These are phyloP conservation scores for Linepithema humile DNA, from an alignment of 1,140 invertebrate genomes.

Conservation along the genomic window DNA sequence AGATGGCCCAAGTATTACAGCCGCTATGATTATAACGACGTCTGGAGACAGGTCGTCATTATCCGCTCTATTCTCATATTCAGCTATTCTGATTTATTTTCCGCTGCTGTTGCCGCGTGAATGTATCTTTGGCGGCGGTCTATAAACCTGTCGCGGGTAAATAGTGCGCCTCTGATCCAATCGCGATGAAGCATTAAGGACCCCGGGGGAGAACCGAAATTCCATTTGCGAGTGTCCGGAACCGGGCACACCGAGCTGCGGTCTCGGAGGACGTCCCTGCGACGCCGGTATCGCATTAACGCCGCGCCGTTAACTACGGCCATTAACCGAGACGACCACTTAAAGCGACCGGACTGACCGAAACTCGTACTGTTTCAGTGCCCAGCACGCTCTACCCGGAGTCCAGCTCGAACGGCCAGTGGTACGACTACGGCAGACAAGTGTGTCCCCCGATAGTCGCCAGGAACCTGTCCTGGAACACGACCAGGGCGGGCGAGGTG, in stretches of 20 bases:
- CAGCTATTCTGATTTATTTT: neutral
- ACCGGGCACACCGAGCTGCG: slow-evolving; percentile 20
- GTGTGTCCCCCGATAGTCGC: slow-evolving; percentile 89
- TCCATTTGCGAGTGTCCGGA: slow-evolving; percentile 61
- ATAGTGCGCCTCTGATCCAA: slow-evolving; percentile 33
- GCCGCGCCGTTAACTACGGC: slow-evolving; percentile 55
- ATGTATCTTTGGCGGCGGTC: neutral
- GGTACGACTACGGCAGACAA: slow-evolving; percentile 78
- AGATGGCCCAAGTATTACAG: neutral
- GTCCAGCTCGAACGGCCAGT: slow-evolving; percentile 77
- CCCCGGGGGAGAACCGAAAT: slow-evolving; percentile 58
- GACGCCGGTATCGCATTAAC: slow-evolving; percentile 66
- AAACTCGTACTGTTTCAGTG: slow-evolving; percentile 68
- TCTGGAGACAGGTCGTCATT: neutral
- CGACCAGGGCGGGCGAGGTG: slow-evolving; percentile 91
- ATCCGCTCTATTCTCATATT: neutral
- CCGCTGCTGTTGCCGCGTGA: neutral
- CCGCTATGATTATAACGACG: neutral
- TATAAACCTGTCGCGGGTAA: slow-evolving; percentile 6
- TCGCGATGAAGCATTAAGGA: slow-evolving; percentile 60
- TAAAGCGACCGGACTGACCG: slow-evolving; percentile 60
- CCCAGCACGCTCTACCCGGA: slow-evolving; percentile 79
- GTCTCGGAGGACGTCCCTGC: slow-evolving; percentile 34
- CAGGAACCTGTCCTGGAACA: slow-evolving; percentile 94
- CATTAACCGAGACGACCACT: slow-evolving; percentile 46